These are phyloP conservation scores for Tachysurus vachellii DNA, from an alignment of 2,113 vertebrate genomes.

Conservation along the genomic window DNA sequence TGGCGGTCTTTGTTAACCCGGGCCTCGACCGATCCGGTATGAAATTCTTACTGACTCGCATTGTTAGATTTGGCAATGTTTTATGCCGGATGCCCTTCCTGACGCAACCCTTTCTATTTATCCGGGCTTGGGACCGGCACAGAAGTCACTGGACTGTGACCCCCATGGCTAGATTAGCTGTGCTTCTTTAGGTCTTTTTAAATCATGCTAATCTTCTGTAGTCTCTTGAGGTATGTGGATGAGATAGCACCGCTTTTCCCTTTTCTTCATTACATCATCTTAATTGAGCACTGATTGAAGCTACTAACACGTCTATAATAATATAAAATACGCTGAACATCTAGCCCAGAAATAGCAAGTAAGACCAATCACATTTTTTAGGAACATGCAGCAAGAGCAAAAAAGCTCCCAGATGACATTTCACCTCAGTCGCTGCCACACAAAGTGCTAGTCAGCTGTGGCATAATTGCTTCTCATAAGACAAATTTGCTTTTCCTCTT, in stretches of 20 bases:
- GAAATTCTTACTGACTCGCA: too few relatives aligned
- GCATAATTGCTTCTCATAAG: conserved; percentile 98
- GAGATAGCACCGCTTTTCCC: not conserved
- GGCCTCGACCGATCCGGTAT: too few relatives aligned
- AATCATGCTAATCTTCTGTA: not conserved
- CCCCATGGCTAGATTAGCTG: too few relatives aligned
- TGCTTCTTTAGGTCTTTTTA: not conserved
- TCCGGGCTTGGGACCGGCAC: too few relatives aligned
- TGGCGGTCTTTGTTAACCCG: too few relatives aligned
- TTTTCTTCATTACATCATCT: not conserved
- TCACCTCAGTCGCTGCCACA: conserved; percentile 47
- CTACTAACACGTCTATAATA: not conserved
- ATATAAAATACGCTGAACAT: not conserved
- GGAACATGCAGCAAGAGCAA: not conserved
- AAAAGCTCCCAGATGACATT: not conserved
- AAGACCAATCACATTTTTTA: not conserved
- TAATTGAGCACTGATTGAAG: not conserved
- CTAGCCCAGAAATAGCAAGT: not conserved
- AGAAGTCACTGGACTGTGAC: too few relatives aligned
- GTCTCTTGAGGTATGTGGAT: not conserved
- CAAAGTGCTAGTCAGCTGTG: conserved; percentile 85
- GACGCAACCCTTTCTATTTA: too few relatives aligned
- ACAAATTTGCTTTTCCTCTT: conserved; percentile 99
- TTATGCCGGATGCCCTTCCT: too few relatives aligned
- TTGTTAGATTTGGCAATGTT: too few relatives aligned